Base-by-base conservation (phyloP, 2,888 invertebrate genomes). In the Brenthis hecate region DNA sequence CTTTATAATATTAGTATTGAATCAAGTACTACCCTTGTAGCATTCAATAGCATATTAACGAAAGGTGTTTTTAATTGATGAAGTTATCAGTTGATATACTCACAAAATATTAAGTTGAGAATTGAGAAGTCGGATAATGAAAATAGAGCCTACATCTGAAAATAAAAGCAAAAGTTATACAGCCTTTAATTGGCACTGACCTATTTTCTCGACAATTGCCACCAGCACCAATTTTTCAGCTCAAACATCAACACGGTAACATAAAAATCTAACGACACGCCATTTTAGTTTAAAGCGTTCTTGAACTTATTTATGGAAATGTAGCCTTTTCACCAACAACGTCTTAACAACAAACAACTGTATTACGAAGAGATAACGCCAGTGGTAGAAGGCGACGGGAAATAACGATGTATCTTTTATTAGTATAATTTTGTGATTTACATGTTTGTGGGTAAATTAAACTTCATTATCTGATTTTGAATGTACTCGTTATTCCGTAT, bases 231-330 rank as follows among this genome's bases (percentile, higher is more conserved):
- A 66, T 61, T 61, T 60, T 66, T 61, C 61, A 61, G 61, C 36
- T 55, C 14, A 36, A 55, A 61, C 50, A 66, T 66, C 50, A 61
- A 50, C 55, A 50, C 8, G 19, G 66, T 54, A 67, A 54, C 62
- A 69, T 66, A 63, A 71, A 69, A 19, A 56, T 54, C 51, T 68
- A 73, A 73, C 66, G 71, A 69, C 58, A 56, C 60, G 58, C 68
- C 63, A 68, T 72, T 70, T 70, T 67, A 64, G 65, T 68, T 71
- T 66, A 72, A 71, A 66, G 64, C 63, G 66, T 56, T 70, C 63
- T 76, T 75, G 74, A 71, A 72, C 72, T 73, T 74, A 75, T 77
- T 77, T 72, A 69, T 71, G 72, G 66, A 68, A 71, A 69, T 62
- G 69, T 72, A 70, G 57, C 56, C 65, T 54, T 64, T 60, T 71